Conservation (phyloP, 37 sponge, comb jelly and placozoan genomes). For the Aplysina aerophoba region DNA sequence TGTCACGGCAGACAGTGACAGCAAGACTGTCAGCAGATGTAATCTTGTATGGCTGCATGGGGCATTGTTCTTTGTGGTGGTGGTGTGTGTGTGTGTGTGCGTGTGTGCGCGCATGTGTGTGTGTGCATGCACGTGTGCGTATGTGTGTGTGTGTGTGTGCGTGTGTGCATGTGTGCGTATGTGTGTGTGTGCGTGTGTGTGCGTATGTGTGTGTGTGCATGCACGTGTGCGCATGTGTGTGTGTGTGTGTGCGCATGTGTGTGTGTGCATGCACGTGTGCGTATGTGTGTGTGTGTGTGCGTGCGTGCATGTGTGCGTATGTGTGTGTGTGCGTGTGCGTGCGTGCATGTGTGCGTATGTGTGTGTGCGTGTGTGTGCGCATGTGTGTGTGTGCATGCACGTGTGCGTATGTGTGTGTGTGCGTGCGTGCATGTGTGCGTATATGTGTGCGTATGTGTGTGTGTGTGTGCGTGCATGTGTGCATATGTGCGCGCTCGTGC, state of each 20-base stretch:
- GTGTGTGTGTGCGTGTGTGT: constrained; percentile 39
- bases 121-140: too few relatives aligned
- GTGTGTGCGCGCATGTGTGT: too few relatives aligned
- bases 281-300: neutral
- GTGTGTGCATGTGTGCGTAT: constrained; percentile 2
- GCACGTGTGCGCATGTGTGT: constrained; percentile 21
- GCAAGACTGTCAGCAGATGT: too few relatives aligned
- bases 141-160: constrained; percentile 39
- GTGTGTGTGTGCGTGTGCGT: constrained; percentile 34
- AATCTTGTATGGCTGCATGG: too few relatives aligned
- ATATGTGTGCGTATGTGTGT: neutral
- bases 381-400: neutral
- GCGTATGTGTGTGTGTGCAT: constrained; percentile 36
- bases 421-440: neutral
- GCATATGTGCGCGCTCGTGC: constrained; percentile 3
- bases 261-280: neutral
- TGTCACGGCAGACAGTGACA: too few relatives aligned
- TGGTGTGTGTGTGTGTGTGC: constrained; percentile 31
- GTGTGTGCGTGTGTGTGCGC: constrained; percentile 3
- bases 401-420: constrained; percentile 14
- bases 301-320: neutral
- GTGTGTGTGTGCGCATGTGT: constrained; percentile 23
- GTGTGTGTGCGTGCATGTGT: constrained; percentile 19
- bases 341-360: constrained; percentile 27
- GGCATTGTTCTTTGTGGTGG: too few relatives aligned